These are phyloP conservation scores for Psophia crepitans DNA, from an alignment of 2,113 vertebrate genomes.

Conservation along the genomic window DNA sequence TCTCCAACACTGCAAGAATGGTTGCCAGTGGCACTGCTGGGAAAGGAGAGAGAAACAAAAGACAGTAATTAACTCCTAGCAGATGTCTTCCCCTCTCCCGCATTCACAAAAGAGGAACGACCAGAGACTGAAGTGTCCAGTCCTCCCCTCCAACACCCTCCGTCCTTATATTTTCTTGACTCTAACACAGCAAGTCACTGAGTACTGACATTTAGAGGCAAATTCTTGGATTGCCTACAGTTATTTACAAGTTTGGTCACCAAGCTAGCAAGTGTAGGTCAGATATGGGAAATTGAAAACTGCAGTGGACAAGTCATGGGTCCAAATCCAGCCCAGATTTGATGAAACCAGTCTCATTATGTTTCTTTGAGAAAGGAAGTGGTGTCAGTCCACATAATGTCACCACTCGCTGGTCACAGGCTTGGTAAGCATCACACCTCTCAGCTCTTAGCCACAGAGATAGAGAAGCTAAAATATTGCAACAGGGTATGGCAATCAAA, in stretches of 20 bases:
- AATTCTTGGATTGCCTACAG: not conserved
- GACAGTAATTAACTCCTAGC: conserved; percentile 26
- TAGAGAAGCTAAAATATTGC: not conserved
- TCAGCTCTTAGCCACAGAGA: not conserved
- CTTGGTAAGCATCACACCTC: not conserved
- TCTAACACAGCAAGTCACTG: not conserved
- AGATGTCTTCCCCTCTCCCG: not conserved
- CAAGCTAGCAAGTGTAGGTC: not conserved
- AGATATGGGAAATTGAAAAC: no score
- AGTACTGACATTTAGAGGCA: not conserved
- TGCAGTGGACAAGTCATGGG: no score
- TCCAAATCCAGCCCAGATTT: not conserved
- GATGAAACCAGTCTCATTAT: not conserved
- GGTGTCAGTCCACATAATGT: not conserved
- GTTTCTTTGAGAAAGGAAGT: not conserved
- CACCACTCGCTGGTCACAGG: not conserved
- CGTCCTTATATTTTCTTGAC: not conserved
- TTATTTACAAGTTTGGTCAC: not conserved
- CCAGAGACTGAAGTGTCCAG: not conserved
- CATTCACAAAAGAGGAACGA: not conserved
- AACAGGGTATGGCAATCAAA: not conserved
- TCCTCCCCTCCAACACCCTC: not conserved
- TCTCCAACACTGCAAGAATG: conserved; percentile 85
- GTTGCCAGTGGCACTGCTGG: conserved; percentile 75
- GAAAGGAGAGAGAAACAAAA: conserved; percentile 43